Conservation (phyloP, 2,797 vertebrate genomes). For the Capromys pilorides region DNA sequence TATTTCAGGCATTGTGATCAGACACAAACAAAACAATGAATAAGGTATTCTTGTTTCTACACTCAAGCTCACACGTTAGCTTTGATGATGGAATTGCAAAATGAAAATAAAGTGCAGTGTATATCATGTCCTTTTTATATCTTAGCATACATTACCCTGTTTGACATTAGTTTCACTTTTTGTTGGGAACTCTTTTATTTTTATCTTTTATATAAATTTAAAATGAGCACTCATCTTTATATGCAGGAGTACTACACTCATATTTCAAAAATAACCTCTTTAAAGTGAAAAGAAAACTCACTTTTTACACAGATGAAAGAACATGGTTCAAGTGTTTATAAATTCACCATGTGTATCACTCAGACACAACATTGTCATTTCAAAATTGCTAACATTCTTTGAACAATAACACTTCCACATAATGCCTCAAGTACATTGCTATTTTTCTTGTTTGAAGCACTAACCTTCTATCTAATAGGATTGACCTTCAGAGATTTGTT, state of each 20-base stretch:
- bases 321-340: background rate
- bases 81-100: background rate
- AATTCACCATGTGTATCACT: constrained; percentile 19
- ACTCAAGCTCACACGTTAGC: background rate
- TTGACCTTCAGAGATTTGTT: constrained; percentile 44
- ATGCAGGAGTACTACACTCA: background rate
- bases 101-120: background rate
- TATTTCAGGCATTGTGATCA: background rate
- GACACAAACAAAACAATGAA: background rate
- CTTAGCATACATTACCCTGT: background rate
- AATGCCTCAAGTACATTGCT: constrained; percentile 18
- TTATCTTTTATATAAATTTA: background rate
- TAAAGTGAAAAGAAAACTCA: constrained; percentile 10
- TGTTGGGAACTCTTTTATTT: background rate
- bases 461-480: constrained; percentile 27
- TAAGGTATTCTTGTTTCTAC: background rate
- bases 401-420: background rate
- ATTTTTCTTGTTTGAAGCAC: constrained; percentile 43
- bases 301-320: constrained; percentile 10
- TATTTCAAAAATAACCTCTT: constrained; percentile 23
- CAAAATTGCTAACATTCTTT: constrained; percentile 34
- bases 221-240: background rate
- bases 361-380: constrained; percentile 34
- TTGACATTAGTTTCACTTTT: constrained; percentile 33
- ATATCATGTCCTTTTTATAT: constrained; percentile 1